Conservation (phyloP, 2,888 invertebrate species). For the Aspidiotus destructor region DNA sequence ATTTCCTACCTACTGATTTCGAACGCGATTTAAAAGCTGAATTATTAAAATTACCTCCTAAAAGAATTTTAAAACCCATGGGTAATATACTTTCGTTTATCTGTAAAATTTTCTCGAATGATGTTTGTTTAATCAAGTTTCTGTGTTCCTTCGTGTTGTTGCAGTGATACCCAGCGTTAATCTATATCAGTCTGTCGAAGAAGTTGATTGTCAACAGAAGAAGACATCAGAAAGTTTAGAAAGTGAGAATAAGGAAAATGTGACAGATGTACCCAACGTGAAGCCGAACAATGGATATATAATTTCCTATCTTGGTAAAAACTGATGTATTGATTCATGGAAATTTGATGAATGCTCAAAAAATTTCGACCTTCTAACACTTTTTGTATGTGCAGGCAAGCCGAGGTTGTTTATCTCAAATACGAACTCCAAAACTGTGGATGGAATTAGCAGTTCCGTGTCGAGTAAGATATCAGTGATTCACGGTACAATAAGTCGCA, state of each 20-base stretch:
- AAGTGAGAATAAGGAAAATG: not conserved
- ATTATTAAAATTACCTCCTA: constrained; percentile 27
- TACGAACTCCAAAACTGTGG: no score
- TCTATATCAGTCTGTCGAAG: not conserved
- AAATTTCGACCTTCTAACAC: no score
- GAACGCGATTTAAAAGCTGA: constrained; percentile 26
- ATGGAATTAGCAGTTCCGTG: no score
- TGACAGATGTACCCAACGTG: not conserved
- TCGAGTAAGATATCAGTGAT: no score
- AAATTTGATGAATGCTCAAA: no score
- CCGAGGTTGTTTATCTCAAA: no score
- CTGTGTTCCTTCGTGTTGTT: not conserved
- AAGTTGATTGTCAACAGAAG: no score
- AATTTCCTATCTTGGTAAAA: not conserved
- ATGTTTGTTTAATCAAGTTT: not conserved
- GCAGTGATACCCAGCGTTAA: constrained; percentile 10
- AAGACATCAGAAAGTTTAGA: no score
- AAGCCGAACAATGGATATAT: not conserved
- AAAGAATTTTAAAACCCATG: constrained; percentile 11
- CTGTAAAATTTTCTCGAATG: not conserved
- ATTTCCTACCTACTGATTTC: constrained; percentile 12
- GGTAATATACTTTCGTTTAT: constrained; percentile 7
- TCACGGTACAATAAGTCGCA: no score
- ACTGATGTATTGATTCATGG: not conserved
- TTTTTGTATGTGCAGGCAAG: no score